phyloP scores from a whole-genome alignment of 2,888 invertebrate genomes.

The Tolmerus cingulatus region DNA sequence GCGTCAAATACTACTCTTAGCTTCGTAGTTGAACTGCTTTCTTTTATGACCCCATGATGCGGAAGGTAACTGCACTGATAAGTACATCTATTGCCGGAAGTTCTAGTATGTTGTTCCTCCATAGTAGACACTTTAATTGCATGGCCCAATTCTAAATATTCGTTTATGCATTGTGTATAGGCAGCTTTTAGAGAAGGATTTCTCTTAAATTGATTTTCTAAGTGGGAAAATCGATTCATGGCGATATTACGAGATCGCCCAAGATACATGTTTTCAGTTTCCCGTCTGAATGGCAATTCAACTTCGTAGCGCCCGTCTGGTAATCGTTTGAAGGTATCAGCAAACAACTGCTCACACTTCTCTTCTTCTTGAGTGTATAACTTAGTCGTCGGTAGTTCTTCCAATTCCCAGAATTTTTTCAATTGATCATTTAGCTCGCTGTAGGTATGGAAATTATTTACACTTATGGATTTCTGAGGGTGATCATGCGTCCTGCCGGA shows the following conservation, averaged over 20 bases:
- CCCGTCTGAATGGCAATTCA: no score
- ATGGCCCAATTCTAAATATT: conserved; percentile 50
- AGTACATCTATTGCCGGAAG: not conserved
- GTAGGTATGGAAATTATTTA: not conserved
- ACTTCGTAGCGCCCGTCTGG: not conserved
- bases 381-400: not conserved
- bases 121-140: conserved; percentile 42
- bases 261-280: no score
- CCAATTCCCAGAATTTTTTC: not conserved
- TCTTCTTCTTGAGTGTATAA: not conserved
- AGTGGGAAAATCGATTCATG: not conserved
- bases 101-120: not conserved
- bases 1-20: conserved; percentile 36
- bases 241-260: no score
- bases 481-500: not conserved
- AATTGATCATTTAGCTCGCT: not conserved
- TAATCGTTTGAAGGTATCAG: not conserved
- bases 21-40: no score
- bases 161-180: conserved; percentile 49
- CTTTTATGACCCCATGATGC: conserved; percentile 16
- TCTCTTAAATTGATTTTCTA: not conserved
- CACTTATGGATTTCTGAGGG: not conserved
- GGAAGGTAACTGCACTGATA: conserved; percentile 18
- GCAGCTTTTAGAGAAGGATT: not conserved
- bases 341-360: not conserved